These are phyloP conservation scores for Hucho hucho DNA, from an alignment of 2,113 vertebrate genomes.

Conservation along the genomic window DNA sequence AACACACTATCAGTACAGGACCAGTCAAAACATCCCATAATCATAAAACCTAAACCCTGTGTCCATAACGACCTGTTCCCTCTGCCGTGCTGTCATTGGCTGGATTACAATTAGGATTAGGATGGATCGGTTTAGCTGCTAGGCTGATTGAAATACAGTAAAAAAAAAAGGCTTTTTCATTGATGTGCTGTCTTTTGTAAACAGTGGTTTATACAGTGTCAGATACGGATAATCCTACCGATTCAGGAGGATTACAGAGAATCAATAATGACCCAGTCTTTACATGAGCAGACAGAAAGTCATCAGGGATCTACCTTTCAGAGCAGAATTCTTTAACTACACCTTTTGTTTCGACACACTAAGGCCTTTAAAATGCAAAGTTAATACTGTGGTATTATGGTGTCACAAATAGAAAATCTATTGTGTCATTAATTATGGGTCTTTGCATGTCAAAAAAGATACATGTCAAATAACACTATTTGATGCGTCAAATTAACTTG, in stretches of 20 bases:
- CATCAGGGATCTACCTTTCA: conserved; percentile 17
- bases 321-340: conserved; percentile 1
- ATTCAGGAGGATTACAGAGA: conserved; percentile 10
- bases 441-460: too few species aligned
- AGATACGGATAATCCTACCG: conserved; percentile 47
- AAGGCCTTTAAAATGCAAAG: conserved; percentile 10
- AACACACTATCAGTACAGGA: conserved; percentile 1
- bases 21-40: conserved; percentile 3
- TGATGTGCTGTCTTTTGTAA: conserved; percentile 46
- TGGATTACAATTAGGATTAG: conserved; percentile 35
- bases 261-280: conserved; percentile 43
- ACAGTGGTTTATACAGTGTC: conserved; percentile 45
- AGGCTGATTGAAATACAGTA: conserved; percentile 22
- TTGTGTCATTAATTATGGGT: neutral
- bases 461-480: too few species aligned
- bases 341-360: too few species aligned
- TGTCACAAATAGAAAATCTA: neutral
- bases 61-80: conserved; percentile 35
- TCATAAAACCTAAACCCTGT: conserved; percentile 16
- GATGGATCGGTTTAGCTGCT: conserved; percentile 10
- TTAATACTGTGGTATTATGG: conserved; percentile 24
- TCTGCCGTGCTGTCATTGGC: conserved; percentile 32
- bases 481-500: too few species aligned
- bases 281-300: conserved; percentile 13
- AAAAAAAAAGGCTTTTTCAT: conserved; percentile 13